phyloP scores from a whole-genome alignment of 2,113 vertebrate genomes.

The Microtus richardsoni region DNA sequence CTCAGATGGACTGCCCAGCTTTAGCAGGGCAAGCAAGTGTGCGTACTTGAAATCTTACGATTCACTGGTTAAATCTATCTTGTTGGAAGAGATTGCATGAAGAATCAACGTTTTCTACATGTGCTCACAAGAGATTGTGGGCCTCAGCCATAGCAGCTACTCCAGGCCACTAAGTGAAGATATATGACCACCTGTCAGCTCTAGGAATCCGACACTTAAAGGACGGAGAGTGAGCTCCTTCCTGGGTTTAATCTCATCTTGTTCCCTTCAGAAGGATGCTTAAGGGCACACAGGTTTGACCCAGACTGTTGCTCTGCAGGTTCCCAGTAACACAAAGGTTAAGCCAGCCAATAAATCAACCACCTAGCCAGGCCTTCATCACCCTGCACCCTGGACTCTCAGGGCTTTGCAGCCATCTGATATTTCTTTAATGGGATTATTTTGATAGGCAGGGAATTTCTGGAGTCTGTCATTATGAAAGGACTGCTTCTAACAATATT shows the following conservation, averaged over 20 bases:
- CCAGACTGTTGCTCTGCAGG: conserved; percentile 56
- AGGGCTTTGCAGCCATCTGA: conserved; percentile 77
- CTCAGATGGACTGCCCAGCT: neutral
- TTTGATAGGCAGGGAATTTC: conserved; percentile 61
- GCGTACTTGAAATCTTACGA: neutral
- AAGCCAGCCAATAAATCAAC: conserved; percentile 83
- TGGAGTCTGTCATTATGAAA: conserved; percentile 75
- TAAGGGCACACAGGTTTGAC: conserved; percentile 67
- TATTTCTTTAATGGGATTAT: conserved; percentile 78
- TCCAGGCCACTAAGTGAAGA: conserved; percentile 48
- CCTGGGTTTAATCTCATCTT: conserved; percentile 68
- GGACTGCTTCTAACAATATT: conserved; percentile 55
- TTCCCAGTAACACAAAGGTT: conserved; percentile 78
- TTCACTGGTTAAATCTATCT: conserved; percentile 16
- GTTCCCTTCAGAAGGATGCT: conserved; percentile 49
- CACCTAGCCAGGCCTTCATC: conserved; percentile 57
- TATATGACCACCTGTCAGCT: conserved; percentile 41
- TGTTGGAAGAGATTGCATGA: conserved; percentile 49
- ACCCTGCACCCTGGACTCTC: conserved; percentile 67
- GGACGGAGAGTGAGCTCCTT: conserved; percentile 47
- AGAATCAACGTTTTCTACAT: neutral
- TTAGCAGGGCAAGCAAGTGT: neutral
- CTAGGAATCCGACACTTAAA: conserved; percentile 46
- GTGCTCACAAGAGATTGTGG: rapidly evolving
- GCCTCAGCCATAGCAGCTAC: conserved; percentile 32